phyloP scores from a whole-genome alignment of 2,113 vertebrate genomes.

The Pteruthius melanotis region DNA sequence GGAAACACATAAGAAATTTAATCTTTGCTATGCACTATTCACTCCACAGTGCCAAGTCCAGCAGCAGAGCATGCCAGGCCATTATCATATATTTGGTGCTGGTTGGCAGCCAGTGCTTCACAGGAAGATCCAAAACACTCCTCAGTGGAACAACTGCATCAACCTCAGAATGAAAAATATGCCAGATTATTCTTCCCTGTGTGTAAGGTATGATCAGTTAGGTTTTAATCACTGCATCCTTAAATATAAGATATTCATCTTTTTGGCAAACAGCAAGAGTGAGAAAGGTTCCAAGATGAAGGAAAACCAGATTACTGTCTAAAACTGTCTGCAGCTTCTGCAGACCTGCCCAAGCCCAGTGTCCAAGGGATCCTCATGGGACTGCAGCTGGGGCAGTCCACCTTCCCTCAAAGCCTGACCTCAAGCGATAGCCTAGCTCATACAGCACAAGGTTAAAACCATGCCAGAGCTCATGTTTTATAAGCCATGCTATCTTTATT shows the following conservation, averaged over 20 bases:
- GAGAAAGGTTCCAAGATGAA: background rate
- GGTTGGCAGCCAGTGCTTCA: background rate
- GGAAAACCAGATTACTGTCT: background rate
- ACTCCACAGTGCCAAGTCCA: background rate
- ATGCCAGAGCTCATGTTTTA: background rate
- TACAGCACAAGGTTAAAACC: background rate
- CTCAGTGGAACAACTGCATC: background rate
- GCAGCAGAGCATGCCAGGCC: background rate
- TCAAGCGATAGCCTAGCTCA: accelerated
- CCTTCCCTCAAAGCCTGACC: background rate
- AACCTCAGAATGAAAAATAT: background rate
- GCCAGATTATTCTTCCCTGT: background rate
- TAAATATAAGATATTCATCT: background rate
- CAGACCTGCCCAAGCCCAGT: background rate
- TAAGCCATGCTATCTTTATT: background rate
- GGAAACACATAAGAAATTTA: background rate
- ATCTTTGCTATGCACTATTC: background rate
- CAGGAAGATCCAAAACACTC: background rate
- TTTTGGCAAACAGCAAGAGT: background rate
- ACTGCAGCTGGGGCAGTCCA: background rate
- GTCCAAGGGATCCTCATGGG: background rate
- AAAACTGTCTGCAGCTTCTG: background rate
- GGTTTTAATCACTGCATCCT: background rate
- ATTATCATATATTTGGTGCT: background rate
- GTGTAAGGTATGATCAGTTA: no score